Conservation (phyloP, 2,888 invertebrate genomes). For the Sphinx pinastri region DNA sequence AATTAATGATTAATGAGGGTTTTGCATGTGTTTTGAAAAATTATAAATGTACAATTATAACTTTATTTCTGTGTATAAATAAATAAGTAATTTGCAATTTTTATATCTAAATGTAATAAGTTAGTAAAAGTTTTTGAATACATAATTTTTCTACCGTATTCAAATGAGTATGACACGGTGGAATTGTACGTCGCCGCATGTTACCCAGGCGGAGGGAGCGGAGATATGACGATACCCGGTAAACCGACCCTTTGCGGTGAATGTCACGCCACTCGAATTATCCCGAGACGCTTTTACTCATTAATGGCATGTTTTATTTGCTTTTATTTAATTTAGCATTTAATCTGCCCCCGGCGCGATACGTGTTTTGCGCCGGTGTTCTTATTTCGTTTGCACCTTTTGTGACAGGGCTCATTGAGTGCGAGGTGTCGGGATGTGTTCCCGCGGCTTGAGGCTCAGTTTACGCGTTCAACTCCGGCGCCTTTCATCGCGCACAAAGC, state of each 20-base stretch:
- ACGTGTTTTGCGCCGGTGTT: conserved; percentile 67
- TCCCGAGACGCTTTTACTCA: conserved; percentile 73
- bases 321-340: conserved; percentile 84
- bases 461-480: conserved; percentile 78
- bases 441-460: conserved; percentile 73
- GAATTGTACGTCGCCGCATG: conserved; percentile 2
- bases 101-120: not conserved
- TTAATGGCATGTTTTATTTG: conserved; percentile 80
- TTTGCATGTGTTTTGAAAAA: conserved; percentile 7
- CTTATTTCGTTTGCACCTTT: conserved; percentile 80
- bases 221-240: conserved; percentile 41
- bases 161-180: not conserved
- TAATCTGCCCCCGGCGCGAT: conserved; percentile 78
- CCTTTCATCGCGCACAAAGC: conserved; percentile 82
- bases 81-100: not conserved
- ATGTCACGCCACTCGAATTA: conserved; percentile 72
- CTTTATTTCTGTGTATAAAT: not conserved
- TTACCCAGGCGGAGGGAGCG: conserved; percentile 45
- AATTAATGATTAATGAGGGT: conserved; percentile 10
- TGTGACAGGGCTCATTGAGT: conserved; percentile 82
- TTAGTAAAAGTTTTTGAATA: not conserved
- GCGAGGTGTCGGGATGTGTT: conserved; percentile 83
- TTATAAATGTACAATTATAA: conserved; percentile 12
- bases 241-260: conserved; percentile 63
- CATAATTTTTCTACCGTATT: not conserved